These are phyloP conservation scores for Augochlora pura DNA, from an alignment of 1,140 invertebrate species.

Conservation along the genomic window DNA sequence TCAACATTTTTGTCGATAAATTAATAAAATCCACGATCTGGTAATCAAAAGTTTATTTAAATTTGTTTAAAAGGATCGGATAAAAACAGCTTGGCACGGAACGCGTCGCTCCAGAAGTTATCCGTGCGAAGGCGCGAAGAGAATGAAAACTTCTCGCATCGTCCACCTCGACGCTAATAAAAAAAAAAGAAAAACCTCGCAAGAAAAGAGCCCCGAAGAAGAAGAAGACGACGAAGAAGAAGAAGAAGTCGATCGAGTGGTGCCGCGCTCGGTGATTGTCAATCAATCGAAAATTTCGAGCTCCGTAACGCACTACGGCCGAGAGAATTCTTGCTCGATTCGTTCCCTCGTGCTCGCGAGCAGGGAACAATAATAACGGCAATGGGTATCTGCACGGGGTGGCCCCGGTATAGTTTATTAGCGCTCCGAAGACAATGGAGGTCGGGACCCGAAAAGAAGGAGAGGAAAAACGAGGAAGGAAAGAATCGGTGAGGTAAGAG, in stretches of 20 bases:
- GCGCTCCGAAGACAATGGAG: slow-evolving; percentile 77
- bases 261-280: slow-evolving; percentile 13
- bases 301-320: slow-evolving; percentile 71
- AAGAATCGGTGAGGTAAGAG: slow-evolving; percentile 67
- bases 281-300: slow-evolving; percentile 52
- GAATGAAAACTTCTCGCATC: too few relatives aligned
- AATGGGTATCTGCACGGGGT: slow-evolving; percentile 75
- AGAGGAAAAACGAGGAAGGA: slow-evolving; percentile 68
- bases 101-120: too few relatives aligned
- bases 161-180: background rate
- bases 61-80: too few relatives aligned
- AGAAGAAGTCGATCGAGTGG: background rate
- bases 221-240: too few relatives aligned
- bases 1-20: too few relatives aligned
- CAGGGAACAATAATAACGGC: slow-evolving; percentile 77
- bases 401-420: slow-evolving; percentile 78
- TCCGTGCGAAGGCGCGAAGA: too few relatives aligned
- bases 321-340: slow-evolving; percentile 49
- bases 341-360: slow-evolving; percentile 66
- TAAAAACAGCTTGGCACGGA: too few relatives aligned
- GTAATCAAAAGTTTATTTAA: too few relatives aligned
- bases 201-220: too few relatives aligned
- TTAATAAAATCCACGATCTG: too few relatives aligned
- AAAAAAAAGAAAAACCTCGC: too few relatives aligned
- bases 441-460: slow-evolving; percentile 78